Conservation (phyloP, 2,113 vertebrate genomes). For the Saguinus midas region DNA sequence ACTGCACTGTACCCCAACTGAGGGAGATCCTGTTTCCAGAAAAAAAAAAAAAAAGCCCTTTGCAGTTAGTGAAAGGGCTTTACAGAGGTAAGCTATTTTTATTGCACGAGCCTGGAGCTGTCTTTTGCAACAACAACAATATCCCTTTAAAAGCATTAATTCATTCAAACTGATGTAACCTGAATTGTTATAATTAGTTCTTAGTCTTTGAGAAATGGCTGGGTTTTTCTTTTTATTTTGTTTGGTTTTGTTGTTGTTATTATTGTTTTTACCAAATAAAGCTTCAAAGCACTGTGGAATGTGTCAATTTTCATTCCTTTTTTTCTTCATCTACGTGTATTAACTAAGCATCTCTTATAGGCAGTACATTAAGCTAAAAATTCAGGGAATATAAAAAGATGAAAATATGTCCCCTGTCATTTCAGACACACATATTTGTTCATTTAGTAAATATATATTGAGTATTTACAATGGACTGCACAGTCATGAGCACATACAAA, state of each 20-base stretch:
- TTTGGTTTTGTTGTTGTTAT: not conserved
- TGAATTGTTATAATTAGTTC: not conserved
- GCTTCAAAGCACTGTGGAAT: not conserved
- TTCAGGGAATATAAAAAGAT: not conserved
- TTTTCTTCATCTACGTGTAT: not conserved
- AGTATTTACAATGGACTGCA: not conserved
- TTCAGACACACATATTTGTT: not conserved
- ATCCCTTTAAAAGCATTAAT: not conserved
- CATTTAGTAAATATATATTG: not conserved
- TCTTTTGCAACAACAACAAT: not conserved
- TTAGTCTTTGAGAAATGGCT: constrained; percentile 20
- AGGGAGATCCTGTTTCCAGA: too few species aligned
- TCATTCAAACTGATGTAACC: not conserved
- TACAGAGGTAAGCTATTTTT: not conserved
- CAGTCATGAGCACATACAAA: not conserved
- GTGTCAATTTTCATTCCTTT: not conserved
- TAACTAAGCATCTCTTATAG: not conserved
- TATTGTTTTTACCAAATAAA: not conserved
- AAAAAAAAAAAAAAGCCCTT: not conserved
- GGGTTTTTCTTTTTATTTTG: not conserved
- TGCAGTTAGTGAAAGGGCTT: not conserved
- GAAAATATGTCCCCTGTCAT: not conserved
- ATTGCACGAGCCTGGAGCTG: not conserved
- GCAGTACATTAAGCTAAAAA: not conserved
- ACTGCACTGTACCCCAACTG: too few species aligned